Evolutionary conservation across 2,113 vertebrate genomes (phyloP).

Genomic region (Silurus meridionalis): DNA sequence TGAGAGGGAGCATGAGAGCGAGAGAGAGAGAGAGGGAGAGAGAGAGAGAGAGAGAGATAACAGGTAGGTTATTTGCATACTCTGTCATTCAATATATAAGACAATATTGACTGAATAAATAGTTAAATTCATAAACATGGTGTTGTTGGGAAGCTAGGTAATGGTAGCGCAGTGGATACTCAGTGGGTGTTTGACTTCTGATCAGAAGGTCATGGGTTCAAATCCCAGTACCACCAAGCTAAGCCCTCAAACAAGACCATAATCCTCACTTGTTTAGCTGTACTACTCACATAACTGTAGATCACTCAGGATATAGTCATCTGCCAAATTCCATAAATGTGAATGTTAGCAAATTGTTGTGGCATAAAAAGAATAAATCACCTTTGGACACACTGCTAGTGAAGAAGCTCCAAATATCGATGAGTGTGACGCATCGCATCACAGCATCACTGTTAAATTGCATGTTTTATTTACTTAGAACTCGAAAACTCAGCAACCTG

Average conservation of each 20-base stretch:
- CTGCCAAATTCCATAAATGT: background rate
- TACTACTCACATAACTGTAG: no score
- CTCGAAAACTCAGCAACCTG: background rate
- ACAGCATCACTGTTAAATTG: background rate
- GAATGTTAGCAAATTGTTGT: background rate
- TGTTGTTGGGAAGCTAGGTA: no score
- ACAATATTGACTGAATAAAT: no score
- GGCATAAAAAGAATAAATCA: background rate
- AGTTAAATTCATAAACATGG: no score
- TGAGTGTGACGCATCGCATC: background rate
- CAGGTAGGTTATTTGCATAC: background rate
- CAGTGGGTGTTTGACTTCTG: no score
- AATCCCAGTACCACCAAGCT: no score
- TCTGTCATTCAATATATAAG: background rate
- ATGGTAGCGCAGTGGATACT: no score
- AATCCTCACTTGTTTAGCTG: no score
- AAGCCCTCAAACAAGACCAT: no score
- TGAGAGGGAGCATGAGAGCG: background rate
- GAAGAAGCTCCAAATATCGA: background rate
- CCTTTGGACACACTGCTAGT: background rate
- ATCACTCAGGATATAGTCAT: no score
- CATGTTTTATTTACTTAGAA: background rate
- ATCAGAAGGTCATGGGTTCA: no score
- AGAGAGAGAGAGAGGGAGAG: background rate
- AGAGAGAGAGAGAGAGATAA: background rate